These are phyloP conservation scores for Himantopus leucocephalus DNA, from an alignment of 2,113 vertebrate genomes.

Conservation along the genomic window DNA sequence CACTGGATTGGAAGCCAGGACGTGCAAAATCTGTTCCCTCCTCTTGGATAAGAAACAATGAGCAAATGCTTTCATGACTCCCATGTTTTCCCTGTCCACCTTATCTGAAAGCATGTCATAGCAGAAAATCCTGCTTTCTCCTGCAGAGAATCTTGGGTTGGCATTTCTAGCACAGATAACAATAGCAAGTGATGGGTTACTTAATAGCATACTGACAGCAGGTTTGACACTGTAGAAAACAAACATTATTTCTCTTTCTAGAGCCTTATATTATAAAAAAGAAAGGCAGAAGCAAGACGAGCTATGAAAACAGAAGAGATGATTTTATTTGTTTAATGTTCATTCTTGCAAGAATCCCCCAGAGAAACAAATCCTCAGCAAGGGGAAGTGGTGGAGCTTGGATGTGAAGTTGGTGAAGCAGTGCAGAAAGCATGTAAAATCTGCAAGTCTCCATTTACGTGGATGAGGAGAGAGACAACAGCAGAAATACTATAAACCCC, in stretches of 20 bases:
- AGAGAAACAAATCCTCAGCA: not conserved
- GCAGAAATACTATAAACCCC: slow-evolving; percentile 3
- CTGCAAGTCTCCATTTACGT: not conserved
- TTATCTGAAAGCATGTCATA: not conserved
- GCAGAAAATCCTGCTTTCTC: not conserved
- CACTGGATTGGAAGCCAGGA: not conserved
- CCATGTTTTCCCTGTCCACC: not conserved
- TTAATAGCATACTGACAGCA: not conserved
- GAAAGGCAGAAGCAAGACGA: not conserved
- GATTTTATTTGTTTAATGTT: not conserved
- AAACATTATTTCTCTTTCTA: not conserved
- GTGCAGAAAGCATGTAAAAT: not conserved
- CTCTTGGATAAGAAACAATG: not conserved
- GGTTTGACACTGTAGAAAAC: not conserved
- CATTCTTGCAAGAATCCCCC: not conserved
- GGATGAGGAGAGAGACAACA: not conserved
- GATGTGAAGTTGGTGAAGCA: not conserved
- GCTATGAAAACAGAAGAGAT: not conserved
- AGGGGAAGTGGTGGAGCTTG: not conserved
- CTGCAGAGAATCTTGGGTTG: not conserved
- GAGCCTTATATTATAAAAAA: not conserved
- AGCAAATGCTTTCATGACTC: not conserved
- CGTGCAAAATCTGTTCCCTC: not conserved
- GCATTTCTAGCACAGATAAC: not conserved
- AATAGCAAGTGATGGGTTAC: not conserved